Conservation (phyloP, 2,888 invertebrate genomes). For the Lasioglossum lativentre region DNA sequence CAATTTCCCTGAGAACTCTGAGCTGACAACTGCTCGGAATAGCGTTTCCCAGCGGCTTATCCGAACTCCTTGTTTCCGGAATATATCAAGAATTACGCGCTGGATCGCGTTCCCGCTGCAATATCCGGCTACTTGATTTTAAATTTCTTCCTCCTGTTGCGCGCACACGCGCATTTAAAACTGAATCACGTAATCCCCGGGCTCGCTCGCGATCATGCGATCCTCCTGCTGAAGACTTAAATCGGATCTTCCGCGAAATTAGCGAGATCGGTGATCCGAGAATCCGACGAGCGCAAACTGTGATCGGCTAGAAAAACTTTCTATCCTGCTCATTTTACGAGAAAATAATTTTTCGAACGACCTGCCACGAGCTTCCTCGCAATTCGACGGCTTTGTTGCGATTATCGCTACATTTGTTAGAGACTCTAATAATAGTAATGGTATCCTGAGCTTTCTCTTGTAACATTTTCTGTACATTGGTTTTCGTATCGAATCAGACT, state of each 20-base stretch:
- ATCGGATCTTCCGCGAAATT: conserved; percentile 32
- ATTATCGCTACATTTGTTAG: not conserved
- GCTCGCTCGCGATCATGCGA: not conserved
- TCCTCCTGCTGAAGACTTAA: conserved; percentile 19
- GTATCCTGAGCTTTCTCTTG: not conserved
- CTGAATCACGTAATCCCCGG: conserved; percentile 45
- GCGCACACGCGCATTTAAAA: conserved; percentile 42
- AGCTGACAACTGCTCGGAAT: not conserved
- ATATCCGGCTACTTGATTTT: conserved; percentile 46
- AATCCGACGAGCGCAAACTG: not conserved
- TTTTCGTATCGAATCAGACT: not conserved
- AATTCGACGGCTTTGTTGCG: no score
- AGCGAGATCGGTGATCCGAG: conserved; percentile 4
- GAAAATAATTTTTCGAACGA: not conserved
- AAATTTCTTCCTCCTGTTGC: conserved; percentile 49
- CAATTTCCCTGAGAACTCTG: conserved; percentile 7
- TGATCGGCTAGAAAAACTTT: not conserved
- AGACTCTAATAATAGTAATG: not conserved
- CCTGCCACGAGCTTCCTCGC: not conserved
- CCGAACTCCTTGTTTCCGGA: conserved; percentile 24
- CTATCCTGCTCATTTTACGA: not conserved
- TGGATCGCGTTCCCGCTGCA: conserved; percentile 20
- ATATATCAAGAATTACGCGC: conserved; percentile 21
- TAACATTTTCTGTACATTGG: not conserved
- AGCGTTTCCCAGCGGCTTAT: conserved; percentile 3